phyloP scores from a whole-genome alignment of 2,797 vertebrate species.

The Gallinago solitaria region DNA sequence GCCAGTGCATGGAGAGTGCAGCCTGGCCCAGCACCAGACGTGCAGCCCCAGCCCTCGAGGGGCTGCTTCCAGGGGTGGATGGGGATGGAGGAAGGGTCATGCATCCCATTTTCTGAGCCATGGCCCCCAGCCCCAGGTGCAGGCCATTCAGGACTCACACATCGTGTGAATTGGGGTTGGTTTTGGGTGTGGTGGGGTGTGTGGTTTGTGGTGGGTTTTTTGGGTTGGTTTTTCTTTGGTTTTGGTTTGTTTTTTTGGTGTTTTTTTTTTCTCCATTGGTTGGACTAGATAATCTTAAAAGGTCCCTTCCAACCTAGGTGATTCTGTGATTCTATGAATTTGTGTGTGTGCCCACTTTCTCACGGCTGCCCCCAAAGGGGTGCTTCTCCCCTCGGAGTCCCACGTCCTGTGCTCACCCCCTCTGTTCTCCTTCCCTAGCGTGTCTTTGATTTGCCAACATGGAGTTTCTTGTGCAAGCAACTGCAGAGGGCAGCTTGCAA shows the following conservation, averaged over 20 bases:
- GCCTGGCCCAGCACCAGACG: not conserved
- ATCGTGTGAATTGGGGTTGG: not conserved
- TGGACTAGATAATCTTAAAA: too few species aligned
- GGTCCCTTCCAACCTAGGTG: too few species aligned
- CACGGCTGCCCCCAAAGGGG: not conserved
- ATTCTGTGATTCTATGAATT: too few species aligned
- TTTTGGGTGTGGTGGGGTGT: too few species aligned
- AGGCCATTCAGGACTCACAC: fast-evolving
- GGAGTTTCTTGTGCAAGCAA: not conserved
- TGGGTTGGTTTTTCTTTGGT: too few species aligned
- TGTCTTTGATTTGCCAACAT: not conserved
- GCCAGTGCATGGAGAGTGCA: not conserved
- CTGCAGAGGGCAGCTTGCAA: not conserved
- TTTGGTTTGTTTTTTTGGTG: too few species aligned
- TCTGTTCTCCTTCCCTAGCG: not conserved
- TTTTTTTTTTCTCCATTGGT: too few species aligned
- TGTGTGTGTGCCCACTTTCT: not conserved
- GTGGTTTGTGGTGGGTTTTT: too few species aligned
- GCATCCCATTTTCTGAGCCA: fast-evolving
- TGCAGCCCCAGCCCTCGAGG: not conserved
- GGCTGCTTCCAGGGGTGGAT: not conserved
- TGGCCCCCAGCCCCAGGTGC: not conserved
- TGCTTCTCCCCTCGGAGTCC: not conserved
- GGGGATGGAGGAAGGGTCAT: not conserved
- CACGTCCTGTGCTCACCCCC: fast-evolving